Base-by-base conservation (phyloP, 2,113 vertebrate species). In the Thalassarche chlororhynchos region DNA sequence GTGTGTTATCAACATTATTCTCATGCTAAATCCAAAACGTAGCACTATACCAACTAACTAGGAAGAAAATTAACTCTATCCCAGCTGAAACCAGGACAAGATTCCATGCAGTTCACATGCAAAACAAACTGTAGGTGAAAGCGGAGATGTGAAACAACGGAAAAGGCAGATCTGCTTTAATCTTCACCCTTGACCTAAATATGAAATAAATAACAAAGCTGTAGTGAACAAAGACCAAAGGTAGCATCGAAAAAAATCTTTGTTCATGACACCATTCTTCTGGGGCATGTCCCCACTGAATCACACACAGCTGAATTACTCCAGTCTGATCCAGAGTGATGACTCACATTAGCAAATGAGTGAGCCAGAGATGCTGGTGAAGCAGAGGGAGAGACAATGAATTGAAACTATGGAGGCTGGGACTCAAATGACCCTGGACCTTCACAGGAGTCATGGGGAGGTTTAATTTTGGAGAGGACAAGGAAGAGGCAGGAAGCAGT, bases 231-330 rank as follows among this genome's bases (percentile, higher is more conserved):
- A 84, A 69, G 26, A 54, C 11, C 31, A 70, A 74, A 93, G 49
- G 25, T 72, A 74, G 31, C 49, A 49, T 7, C 9, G 54, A 29
- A 78, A 40, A 62, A 88, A 36, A 18, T 9, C 51, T 58, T 13
- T 61, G 40, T 79, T 42, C 68, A 28, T 36, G 57, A 75, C 26
- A 42, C 28, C 5, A 12, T 46, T 93, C 21, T 62, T 40, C 23
- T 64, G 64, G 42, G 51, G 24, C 55, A 40, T 0, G 1, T 51
- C 44, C 52, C 52, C 52, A 10, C 9, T 47, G 74, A 31, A 54
- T 28, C 0, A 0, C 54, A 23, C 18, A 31, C 14, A 61, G 60
- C 26, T 40, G 64, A 78, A 40, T 25, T 3, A 10, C 42, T 58
- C 28, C 78, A 38, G n/a, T 26, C 51, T 75, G 65, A 87, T 11